Conservation (phyloP, 2,113 vertebrate species). For the Athene noctua region DNA sequence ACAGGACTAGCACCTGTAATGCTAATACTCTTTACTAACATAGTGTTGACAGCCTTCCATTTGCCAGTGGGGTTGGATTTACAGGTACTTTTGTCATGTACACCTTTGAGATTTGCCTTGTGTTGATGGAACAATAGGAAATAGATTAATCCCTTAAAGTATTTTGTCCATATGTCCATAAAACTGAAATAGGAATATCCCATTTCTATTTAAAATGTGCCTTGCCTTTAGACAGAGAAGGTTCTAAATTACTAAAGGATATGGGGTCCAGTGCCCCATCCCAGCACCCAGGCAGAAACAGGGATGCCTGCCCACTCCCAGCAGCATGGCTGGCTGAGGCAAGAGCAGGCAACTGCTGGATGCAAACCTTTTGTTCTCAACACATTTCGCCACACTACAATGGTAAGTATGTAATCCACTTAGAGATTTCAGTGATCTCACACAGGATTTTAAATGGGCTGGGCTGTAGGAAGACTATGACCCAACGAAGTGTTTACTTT, state of each 20-base stretch:
- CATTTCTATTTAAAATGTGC: not conserved
- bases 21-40: not conserved
- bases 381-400: not conserved
- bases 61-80: not conserved
- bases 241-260: not conserved
- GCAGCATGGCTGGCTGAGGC: not conserved
- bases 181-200: not conserved
- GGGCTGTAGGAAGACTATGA: not conserved
- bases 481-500: not conserved
- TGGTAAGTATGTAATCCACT: not conserved
- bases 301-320: not conserved
- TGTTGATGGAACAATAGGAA: not conserved
- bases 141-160: not conserved
- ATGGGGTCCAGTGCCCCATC: not conserved
- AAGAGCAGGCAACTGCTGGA: rapidly evolving
- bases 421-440: not conserved
- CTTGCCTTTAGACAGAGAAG: not conserved
- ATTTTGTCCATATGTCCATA: not conserved
- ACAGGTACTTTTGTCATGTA: not conserved
- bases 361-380: not conserved
- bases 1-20: not conserved
- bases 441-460: not conserved
- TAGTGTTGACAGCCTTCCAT: not conserved
- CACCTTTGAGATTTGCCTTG: not conserved
- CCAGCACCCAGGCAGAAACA: not conserved